phyloP scores from a whole-genome alignment of 2,888 invertebrate species.

The Epirrita christyi region DNA sequence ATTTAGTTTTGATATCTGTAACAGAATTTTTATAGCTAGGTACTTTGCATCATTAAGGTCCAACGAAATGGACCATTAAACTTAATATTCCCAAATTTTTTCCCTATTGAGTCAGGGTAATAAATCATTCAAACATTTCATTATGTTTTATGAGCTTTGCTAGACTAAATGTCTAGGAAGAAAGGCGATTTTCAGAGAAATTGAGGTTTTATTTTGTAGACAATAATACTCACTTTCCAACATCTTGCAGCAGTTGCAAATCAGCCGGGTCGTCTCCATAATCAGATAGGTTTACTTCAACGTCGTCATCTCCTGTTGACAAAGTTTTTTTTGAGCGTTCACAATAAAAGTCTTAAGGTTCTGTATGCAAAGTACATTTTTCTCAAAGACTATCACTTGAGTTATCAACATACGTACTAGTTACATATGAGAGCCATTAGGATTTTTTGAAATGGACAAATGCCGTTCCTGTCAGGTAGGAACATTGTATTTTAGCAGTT shows the following conservation, averaged over 20 bases:
- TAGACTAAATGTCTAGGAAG: constrained; percentile 15
- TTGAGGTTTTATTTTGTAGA: constrained; percentile 2
- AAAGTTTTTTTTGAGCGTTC: constrained; percentile 25
- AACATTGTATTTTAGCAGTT: too few species aligned
- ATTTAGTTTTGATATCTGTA: neutral
- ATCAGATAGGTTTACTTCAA: constrained; percentile 77
- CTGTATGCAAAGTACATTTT: too few species aligned
- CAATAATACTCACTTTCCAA: constrained; percentile 87
- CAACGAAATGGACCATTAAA: constrained; percentile 23
- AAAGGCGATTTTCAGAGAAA: neutral
- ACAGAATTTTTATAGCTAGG: constrained; percentile 13
- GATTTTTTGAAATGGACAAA: neutral
- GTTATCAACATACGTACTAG: too few species aligned
- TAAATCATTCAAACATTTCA: constrained; percentile 27
- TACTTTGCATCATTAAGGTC: constrained; percentile 21
- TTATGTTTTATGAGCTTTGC: constrained; percentile 23
- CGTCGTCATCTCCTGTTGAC: constrained; percentile 77
- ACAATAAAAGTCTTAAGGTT: too few species aligned
- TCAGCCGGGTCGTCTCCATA: constrained; percentile 88
- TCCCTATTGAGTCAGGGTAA: constrained; percentile 23
- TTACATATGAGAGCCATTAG: too few species aligned
- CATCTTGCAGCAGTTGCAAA: constrained; percentile 86
- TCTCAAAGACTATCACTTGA: too few species aligned
- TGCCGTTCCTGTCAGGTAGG: too few species aligned
- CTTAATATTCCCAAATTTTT: constrained; percentile 26